Evolutionary conservation across 2,797 vertebrate genomes (phyloP).

Genomic region (Lutjanus argentimaculatus): DNA sequence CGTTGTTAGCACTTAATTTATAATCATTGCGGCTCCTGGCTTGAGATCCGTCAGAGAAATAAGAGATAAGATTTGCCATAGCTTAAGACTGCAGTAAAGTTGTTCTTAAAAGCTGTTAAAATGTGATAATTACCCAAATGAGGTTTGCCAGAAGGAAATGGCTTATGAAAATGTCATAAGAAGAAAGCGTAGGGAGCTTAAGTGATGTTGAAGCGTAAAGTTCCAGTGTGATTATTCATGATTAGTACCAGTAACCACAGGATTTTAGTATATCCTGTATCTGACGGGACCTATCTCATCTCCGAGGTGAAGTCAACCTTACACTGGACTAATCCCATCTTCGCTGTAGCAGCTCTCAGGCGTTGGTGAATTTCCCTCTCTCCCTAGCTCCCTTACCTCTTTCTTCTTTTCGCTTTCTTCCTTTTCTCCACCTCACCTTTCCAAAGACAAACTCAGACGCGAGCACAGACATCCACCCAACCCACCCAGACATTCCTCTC

Average conservation of each 20-base stretch:
- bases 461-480: conserved; percentile 60
- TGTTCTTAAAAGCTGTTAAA: conserved; percentile 24
- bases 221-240: conserved; percentile 47
- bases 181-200: conserved; percentile 9
- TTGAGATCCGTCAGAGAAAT: conserved; percentile 16
- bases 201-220: conserved; percentile 47
- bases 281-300: conserved; percentile 30
- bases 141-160: conserved; percentile 33
- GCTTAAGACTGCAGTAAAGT: conserved; percentile 16
- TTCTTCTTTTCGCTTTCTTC: conserved; percentile 12
- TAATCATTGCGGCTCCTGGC: not conserved
- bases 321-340: conserved; percentile 22
- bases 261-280: conserved; percentile 57
- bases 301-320: conserved; percentile 36
- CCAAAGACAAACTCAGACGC: conserved; percentile 71
- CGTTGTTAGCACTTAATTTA: not conserved
- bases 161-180: conserved; percentile 41
- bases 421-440: conserved; percentile 31
- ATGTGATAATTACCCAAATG: conserved; percentile 26
- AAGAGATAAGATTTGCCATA: conserved; percentile 8
- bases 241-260: conserved; percentile 45
- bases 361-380: conserved; percentile 8
- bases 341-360: conserved; percentile 23
- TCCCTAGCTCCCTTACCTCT: not conserved
- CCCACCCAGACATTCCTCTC: conserved; percentile 75